A percentile compares a stretch with the other conserved stretches of the same genome.
phyloP scores from a whole-genome alignment of 2,797 vertebrate genomes.

The Mallotus villosus region DNA sequence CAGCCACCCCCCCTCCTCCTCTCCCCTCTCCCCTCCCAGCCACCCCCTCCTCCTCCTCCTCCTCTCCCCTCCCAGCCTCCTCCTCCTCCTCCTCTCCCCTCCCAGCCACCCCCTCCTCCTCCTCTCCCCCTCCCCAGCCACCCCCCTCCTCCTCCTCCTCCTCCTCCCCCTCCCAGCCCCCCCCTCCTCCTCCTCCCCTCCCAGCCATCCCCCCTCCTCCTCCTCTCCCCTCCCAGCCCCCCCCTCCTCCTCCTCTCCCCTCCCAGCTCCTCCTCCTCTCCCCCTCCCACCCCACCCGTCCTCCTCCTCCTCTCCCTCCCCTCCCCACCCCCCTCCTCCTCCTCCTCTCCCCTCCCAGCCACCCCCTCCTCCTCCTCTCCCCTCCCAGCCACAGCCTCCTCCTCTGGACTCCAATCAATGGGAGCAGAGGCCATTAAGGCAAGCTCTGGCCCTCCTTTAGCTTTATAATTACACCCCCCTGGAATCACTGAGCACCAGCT shows the following conservation, averaged over 20 bases:
- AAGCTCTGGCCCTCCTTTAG: conserved; percentile 73
- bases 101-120: conserved; percentile 34
- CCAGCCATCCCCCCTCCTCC: conserved; percentile 18
- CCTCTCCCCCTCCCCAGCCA: conserved; percentile 1
- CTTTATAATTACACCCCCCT: conserved; percentile 75
- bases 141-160: conserved; percentile 36
- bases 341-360: too few relatives aligned
- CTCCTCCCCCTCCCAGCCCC: conserved; percentile 15
- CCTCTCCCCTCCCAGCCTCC: too few relatives aligned
- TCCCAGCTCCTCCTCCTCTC: too few relatives aligned
- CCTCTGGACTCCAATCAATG: conserved; percentile 56
- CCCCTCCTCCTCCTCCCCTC: conserved; percentile 17
- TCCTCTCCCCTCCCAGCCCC: too few relatives aligned
- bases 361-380: background rate
- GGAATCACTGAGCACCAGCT: conserved; percentile 72
- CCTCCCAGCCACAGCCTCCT: conserved; percentile 30
- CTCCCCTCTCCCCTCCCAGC: background rate
- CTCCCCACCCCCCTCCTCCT: conserved; percentile 25
- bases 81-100: too few relatives aligned
- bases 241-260: conserved; percentile 8
- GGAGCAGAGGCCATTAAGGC: conserved; percentile 59
- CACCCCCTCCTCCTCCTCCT: conserved; percentile 41
- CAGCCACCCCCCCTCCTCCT: too few relatives aligned
- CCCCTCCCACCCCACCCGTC: conserved; percentile 21
- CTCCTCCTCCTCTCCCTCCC: too few relatives aligned